Conservation (phyloP, 2,797 vertebrate genomes). For the Micrastur ruficollis region DNA sequence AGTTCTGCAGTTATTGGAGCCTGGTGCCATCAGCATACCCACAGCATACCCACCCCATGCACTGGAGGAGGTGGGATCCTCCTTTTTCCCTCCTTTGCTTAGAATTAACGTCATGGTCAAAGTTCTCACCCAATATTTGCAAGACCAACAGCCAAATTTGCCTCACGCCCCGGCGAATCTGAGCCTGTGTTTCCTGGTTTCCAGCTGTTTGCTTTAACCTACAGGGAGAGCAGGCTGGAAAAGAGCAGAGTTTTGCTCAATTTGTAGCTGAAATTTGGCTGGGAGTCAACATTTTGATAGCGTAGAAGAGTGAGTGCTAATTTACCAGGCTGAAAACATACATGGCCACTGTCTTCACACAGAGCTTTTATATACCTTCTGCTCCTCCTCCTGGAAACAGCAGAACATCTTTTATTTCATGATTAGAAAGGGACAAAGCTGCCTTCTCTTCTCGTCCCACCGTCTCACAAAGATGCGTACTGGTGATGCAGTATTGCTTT, state of each 20-base stretch:
- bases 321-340: neutral
- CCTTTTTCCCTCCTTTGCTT: neutral
- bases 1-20: neutral
- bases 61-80: neutral
- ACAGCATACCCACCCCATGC: rapidly evolving
- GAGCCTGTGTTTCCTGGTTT: neutral
- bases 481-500: neutral
- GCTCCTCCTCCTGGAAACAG: neutral
- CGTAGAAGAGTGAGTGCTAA: neutral
- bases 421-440: neutral
- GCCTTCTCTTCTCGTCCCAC: neutral
- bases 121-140: neutral
- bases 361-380: neutral
- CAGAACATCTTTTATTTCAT: neutral
- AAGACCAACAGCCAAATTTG: neutral
- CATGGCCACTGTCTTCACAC: neutral
- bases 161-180: rapidly evolving
- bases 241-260: neutral
- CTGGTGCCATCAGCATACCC: neutral
- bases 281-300: neutral
- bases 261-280: neutral
- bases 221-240: neutral
- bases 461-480: neutral
- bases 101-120: neutral
- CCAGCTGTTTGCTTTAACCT: neutral